Evolutionary conservation across 1,140 invertebrate genomes (phyloP).

Genomic region (Augochlora pura): DNA sequence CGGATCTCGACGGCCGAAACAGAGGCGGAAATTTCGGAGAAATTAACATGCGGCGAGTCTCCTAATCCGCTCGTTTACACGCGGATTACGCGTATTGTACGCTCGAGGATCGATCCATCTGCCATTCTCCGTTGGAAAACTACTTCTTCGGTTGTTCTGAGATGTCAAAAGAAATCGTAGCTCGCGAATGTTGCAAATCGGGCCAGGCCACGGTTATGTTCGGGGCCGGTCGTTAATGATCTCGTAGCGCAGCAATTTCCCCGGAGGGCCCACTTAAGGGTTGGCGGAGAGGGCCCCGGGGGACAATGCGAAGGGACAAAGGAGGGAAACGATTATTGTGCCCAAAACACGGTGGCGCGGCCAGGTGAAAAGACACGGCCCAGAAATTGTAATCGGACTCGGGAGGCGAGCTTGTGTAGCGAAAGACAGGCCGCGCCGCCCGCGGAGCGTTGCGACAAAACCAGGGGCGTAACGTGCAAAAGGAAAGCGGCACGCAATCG

Average conservation of each 20-base stretch:
- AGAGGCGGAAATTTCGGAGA: neutral
- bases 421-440: slow-evolving; percentile 10
- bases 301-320: neutral
- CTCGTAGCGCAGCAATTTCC: too few species aligned
- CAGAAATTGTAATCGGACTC: slow-evolving; percentile 5
- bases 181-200: too few species aligned
- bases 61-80: too few species aligned
- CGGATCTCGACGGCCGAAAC: neutral
- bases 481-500: slow-evolving; percentile 58
- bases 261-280: neutral
- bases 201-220: too few species aligned
- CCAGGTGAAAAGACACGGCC: neutral
- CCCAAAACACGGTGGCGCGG: neutral
- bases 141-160: too few species aligned
- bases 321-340: neutral
- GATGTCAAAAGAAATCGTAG: too few species aligned
- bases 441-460: slow-evolving; percentile 44
- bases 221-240: too few species aligned
- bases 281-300: neutral
- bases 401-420: slow-evolving; percentile 1
- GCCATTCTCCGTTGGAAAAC: too few species aligned
- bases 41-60: neutral
- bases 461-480: slow-evolving; percentile 46
- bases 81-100: too few species aligned
- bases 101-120: too few species aligned